Conservation (phyloP, 1,140 invertebrate species). For the Diprion similis region DNA sequence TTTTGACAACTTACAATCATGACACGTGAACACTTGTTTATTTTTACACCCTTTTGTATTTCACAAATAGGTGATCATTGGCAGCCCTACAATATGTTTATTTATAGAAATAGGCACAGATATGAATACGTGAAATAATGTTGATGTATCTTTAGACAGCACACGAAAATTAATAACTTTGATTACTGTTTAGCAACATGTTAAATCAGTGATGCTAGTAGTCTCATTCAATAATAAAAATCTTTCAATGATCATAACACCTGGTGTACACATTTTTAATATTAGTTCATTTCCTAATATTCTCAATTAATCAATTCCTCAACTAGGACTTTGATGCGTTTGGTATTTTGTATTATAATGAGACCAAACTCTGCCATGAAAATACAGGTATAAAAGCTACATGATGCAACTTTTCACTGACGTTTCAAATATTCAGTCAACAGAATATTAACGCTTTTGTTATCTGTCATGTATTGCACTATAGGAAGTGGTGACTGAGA, state of each 20-base stretch:
- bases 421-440: too few species aligned
- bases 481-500: too few species aligned
- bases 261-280: background rate
- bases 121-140: background rate
- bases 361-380: too few species aligned
- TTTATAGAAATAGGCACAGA: background rate
- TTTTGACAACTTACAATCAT: background rate
- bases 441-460: too few species aligned
- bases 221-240: background rate
- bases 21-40: background rate
- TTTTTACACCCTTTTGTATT: constrained; percentile 8
- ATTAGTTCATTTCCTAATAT: background rate
- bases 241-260: background rate
- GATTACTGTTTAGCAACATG: background rate
- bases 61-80: constrained; percentile 9
- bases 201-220: background rate
- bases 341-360: too few species aligned
- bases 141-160: background rate
- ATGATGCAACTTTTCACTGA: too few species aligned
- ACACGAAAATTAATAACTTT: background rate
- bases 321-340: too few species aligned
- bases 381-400: too few species aligned
- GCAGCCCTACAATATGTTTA: constrained; percentile 12
- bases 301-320: background rate
- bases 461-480: too few species aligned